phyloP scores from a whole-genome alignment of 2,888 invertebrate genomes.

The Dicyrtomina minuta region DNA sequence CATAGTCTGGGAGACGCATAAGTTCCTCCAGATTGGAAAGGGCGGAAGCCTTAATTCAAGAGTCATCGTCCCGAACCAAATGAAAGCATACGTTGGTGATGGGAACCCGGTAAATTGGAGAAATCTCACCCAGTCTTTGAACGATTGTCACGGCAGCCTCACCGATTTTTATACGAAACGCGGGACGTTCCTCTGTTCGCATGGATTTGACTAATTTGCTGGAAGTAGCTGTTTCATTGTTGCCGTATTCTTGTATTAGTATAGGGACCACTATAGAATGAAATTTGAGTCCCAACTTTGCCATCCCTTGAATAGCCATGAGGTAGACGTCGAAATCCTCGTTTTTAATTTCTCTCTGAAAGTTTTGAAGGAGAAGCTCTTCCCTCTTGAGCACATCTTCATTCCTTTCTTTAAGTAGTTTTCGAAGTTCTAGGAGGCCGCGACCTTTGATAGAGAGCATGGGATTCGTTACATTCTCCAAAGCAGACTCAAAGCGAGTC shows the following conservation, averaged over 20 bases:
- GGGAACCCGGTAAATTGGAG: conserved; percentile 67
- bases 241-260: conserved; percentile 68
- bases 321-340: conserved; percentile 81
- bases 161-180: conserved; percentile 73
- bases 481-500: conserved; percentile 64
- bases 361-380: conserved; percentile 68
- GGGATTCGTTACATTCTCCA: conserved; percentile 69
- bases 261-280: conserved; percentile 69
- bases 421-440: conserved; percentile 71
- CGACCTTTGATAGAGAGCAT: conserved; percentile 78
- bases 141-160: conserved; percentile 75
- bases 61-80: conserved; percentile 70
- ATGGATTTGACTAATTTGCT: conserved; percentile 20
- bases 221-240: not conserved
- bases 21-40: conserved; percentile 82
- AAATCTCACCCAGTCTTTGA: conserved; percentile 70
- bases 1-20: no score
- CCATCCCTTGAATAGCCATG: conserved; percentile 73
- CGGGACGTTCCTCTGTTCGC: conserved; percentile 44
- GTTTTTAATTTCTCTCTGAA: conserved; percentile 74
- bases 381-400: conserved; percentile 66
- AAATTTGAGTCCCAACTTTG: conserved; percentile 66
- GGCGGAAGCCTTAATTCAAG: conserved; percentile 74
- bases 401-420: conserved; percentile 70
- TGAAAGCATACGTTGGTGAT: conserved; percentile 71